Evolutionary conservation across 2,888 invertebrate species (phyloP), one percentile per base, ranked within the genome.

Genomic region (Tetanocera ferruginea): DNA sequence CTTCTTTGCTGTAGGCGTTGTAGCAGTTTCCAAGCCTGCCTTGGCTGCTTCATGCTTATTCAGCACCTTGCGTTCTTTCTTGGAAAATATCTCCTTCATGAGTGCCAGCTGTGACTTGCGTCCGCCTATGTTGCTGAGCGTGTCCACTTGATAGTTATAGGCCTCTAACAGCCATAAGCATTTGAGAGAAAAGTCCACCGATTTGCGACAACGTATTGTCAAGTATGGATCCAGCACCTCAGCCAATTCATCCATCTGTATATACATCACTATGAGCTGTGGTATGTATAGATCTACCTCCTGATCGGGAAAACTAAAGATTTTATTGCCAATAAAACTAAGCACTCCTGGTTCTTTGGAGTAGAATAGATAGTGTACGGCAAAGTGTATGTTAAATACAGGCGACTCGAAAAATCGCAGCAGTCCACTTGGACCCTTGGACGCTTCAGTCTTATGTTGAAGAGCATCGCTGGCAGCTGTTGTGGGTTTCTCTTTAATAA

Each of bases 241-340:
- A 76, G 99, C 98, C 83, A 98, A 94, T 88, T 98, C 98, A 86
- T 95, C 95, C 94, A 98, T 97, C 91, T 98, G 98, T 90, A 99
- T 96, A 90, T 98, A 99, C 97, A 99, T 97, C 86, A 97, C 97
- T 86, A 99, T 95, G 87, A 99, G 91, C 91, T 99, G 99, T 69
- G 99, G 99, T 89, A 99, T 93, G 91, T 98, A 99, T 90, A 98
- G 97, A 91, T 99, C 98, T 81, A 99, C 97, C 84, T 98, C 97
- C 82, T 92, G 92, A 89, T 96, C 93, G 43, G 95, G 94, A 90
- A 99, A 99, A 90, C 95, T 97, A 91, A 99, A 99, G 91, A 99
- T 94, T 91, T 97, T 96, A 91, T 99, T 99, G 82, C 97, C 99
- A 89, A 99, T 94, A 91, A 99, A 99, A 85, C 96, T 96, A 87